Evolutionary conservation across 2,113 vertebrate genomes (phyloP).

Genomic region (Accipiter cooperii): DNA sequence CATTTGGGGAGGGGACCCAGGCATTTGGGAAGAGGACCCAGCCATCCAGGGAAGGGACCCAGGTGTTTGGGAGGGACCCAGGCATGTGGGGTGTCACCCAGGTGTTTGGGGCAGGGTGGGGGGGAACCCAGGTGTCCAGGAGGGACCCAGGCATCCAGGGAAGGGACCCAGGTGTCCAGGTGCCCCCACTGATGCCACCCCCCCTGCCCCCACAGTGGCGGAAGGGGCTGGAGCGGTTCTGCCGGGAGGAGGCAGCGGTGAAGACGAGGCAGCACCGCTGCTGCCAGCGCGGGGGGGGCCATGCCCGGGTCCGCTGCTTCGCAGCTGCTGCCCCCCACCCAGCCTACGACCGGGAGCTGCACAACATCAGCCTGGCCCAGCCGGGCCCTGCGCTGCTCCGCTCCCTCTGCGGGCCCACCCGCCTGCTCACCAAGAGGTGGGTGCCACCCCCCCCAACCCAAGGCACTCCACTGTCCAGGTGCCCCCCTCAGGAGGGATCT

Average conservation of each 20-base stretch:
- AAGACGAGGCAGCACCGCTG: slow-evolving; percentile 63
- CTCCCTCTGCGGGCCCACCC: slow-evolving; percentile 54
- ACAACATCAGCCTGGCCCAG: slow-evolving; percentile 45
- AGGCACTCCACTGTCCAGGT: neutral
- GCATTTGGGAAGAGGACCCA: neutral
- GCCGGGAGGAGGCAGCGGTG: slow-evolving; percentile 28
- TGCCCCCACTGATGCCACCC: no score
- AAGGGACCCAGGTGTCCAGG: no score
- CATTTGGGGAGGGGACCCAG: rapidly evolving
- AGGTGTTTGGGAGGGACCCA: neutral
- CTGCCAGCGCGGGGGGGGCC: slow-evolving; percentile 42
- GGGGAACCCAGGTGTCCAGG: no score
- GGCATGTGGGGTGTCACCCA: no score
- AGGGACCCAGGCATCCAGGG: no score
- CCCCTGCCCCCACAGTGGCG: slow-evolving; percentile 72
- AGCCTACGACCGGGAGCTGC: slow-evolving; percentile 67
- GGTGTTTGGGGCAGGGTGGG: no score
- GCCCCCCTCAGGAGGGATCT: no score
- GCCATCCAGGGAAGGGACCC: neutral
- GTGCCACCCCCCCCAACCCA: neutral
- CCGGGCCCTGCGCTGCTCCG: slow-evolving; percentile 22
- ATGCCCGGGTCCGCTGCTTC: slow-evolving; percentile 69
- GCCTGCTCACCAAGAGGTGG: slow-evolving; percentile 61
- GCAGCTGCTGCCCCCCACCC: slow-evolving; percentile 71
- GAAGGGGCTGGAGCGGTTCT: slow-evolving; percentile 71